Percentiles rank a stretch among this genome's conserved stretches.
These are phyloP conservation scores for Uropetala carovei DNA, from an alignment of 2,888 invertebrate genomes.

Conservation along the genomic window DNA sequence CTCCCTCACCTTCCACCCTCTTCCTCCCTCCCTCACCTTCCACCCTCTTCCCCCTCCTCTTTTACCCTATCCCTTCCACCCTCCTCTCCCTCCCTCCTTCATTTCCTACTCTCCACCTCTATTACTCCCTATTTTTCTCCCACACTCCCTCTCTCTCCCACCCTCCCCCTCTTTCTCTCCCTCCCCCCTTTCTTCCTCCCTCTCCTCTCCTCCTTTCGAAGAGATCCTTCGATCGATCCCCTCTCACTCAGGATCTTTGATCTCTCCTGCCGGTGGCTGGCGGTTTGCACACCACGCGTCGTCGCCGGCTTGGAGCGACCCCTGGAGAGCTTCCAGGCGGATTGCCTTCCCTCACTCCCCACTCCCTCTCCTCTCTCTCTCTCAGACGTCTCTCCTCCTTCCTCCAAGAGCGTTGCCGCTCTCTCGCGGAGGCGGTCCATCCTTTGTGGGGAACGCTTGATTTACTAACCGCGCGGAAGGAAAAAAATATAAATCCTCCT, in stretches of 20 bases:
- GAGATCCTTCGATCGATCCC: background rate
- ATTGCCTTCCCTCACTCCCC: background rate
- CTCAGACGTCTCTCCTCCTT: too few species aligned
- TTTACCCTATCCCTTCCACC: background rate
- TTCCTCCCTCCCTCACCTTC: background rate
- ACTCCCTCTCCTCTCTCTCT: background rate
- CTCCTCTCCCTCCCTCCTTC: too few species aligned
- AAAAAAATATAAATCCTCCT: constrained; percentile 5
- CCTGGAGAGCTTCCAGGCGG: constrained; percentile 22
- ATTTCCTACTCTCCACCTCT: background rate
- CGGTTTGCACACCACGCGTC: background rate
- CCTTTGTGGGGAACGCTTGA: constrained; percentile 32
- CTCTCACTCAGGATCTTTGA: background rate
- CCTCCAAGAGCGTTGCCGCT: background rate
- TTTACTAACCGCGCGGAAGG: constrained; percentile 27
- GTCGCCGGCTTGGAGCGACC: background rate
- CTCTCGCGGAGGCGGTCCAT: background rate
- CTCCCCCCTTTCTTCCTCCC: background rate
- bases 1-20: background rate
- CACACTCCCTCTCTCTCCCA: background rate
- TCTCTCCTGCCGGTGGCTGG: background rate
- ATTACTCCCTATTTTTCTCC: background rate
- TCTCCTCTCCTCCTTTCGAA: background rate
- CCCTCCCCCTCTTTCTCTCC: background rate
- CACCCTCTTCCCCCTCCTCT: background rate